phyloP scores from a whole-genome alignment of 2,113 vertebrate genomes.

The Microtus pennsylvanicus region DNA sequence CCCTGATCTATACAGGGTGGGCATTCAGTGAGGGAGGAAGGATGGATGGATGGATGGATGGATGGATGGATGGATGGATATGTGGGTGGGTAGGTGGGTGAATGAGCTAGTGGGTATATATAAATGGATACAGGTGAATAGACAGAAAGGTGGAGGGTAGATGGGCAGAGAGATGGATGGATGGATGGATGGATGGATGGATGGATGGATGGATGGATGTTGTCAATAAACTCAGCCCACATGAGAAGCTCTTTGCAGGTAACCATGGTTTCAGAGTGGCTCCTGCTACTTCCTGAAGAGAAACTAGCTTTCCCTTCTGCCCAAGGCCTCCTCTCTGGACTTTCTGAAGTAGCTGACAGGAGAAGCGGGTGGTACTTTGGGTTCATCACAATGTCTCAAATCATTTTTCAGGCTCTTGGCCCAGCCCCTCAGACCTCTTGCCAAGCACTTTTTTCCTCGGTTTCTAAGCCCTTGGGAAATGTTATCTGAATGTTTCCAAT shows the following conservation, averaged over 20 bases:
- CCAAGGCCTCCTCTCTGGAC: not conserved
- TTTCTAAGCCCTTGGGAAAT: constrained; percentile 75
- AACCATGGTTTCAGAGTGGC: not conserved
- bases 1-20: not conserved
- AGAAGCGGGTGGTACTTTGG: constrained; percentile 52
- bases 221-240: not conserved
- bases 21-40: not conserved
- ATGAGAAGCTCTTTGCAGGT: not conserved
- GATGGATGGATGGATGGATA: too few species aligned
- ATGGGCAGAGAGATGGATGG: too few species aligned
- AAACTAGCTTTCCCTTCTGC: not conserved
- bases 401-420: constrained; percentile 75
- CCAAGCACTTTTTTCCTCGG: constrained; percentile 67
- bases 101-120: not conserved
- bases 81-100: not conserved
- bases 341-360: not conserved
- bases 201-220: not conserved
- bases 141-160: too few species aligned
- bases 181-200: not conserved
- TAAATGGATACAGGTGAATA: not conserved
- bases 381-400: constrained; percentile 66
- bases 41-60: too few species aligned
- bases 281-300: not conserved
- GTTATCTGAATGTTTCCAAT: constrained; percentile 79
- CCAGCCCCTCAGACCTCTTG: constrained; percentile 24